Base-by-base conservation (phyloP, 2,113 vertebrate species). In the Ceyx melanurus region DNA sequence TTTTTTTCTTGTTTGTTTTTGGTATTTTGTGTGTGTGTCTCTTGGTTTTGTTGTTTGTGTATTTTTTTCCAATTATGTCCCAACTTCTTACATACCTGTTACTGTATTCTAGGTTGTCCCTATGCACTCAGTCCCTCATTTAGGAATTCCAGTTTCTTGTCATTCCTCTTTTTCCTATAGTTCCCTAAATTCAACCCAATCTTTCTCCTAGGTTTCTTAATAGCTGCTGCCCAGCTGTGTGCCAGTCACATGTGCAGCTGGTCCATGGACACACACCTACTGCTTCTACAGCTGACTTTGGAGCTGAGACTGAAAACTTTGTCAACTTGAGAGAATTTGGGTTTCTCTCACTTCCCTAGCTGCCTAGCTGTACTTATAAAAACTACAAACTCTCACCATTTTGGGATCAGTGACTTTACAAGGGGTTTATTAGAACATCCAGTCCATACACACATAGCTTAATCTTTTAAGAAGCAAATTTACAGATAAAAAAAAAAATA, bases 211-310 rank as follows among this genome's bases (percentile, higher is more conserved):
- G 46, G 12, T 26, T 60, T 74, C 45, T 88, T 19, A 57, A 37
- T 6, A 86, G 29, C 28, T 40, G 35, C 33, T 80, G 26, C 20
- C 7, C 1, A 0, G 31, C 31, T 0, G 0, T 4, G 8, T 58
- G 42, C 33, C 54, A 65, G 58, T 14, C 16, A 46, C 29, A 43
- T 13, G 51, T 2, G 5, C 25, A 26, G 6, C 29, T 19, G 51
- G 58, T 58, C 6, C 7, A 2, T 0, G 3, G 45, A 22, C n/a
- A 67, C 35, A 46, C 8, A 56, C 3, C 11, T 40, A 14, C 11
- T 54, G 50, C 64, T 88, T n/a, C 28, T 0, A 0, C 23, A 48
- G 54, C 15, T 50, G 56, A 50, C 16, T 62, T 42, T 0, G 3
- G 33, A 83, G 19, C 9, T 61, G 16, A 50, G 26, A 58, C 7